Evolutionary conservation across 2,113 vertebrate species (phyloP), one percentile per base, ranked within the genome.

Genomic region (Pyrgilauda ruficollis): DNA sequence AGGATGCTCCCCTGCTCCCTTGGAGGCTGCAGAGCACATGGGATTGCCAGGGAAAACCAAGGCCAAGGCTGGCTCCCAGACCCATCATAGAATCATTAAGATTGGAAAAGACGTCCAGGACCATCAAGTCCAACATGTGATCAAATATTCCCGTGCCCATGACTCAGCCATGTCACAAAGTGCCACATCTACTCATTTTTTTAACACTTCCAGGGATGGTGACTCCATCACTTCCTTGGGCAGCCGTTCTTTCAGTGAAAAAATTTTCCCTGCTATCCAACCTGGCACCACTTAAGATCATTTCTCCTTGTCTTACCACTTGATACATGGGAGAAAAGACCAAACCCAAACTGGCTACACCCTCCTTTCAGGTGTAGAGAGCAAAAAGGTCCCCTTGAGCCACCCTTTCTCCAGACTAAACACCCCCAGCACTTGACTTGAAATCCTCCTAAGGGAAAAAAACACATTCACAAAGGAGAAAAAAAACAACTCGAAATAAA

Each of bases 381-480:
- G 30, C 14, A 62, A 4, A 5, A 35, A 55, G 4, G 1, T 62
- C 20, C 10, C 46, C 9, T 33, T 39, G 30, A 76, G 26, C 15
- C n/a, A 35, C 47, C 78, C 76, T 55, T 62, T 76, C 55, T 61
- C n/a, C n/a, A 31, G 46, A 24, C 11, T 53, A 30, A 75, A 53
- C 28, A 67, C 4, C 7, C 15, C 33, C 44, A 69, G 18, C 9
- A 20, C 4, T 23, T 31, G 37, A 37, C 37, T 8, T 37, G 41
- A 81, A 74, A n/a, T 26, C 15, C 16, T 74, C n/a, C 28, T 56
- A 31, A 50, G 3, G 27, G 0, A 20, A n/a, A 3, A 68, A 88
- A 82, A 28, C 3, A 7, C 3, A 69, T 3, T 4, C 24, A 20
- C 4, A 78, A 49, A 8, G 16, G 10, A 1, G 0, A 1, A 6